Percentiles rank a stretch among this genome's conserved stretches.
Conservation (phyloP, 2,888 invertebrate species). For the Dilophus febrilis region DNA sequence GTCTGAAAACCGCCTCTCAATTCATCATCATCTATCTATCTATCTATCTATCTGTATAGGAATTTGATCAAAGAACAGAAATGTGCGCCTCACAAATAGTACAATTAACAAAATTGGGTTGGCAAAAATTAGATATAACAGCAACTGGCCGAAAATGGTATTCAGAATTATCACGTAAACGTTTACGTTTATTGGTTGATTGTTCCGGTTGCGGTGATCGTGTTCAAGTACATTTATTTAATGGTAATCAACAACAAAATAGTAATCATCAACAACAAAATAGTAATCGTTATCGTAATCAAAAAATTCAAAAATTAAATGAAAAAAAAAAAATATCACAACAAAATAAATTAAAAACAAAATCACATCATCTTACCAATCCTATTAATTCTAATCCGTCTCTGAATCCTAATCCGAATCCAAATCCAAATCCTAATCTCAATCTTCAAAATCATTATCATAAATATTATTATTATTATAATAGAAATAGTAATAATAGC, state of each 20-base stretch:
- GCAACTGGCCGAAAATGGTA: constrained; percentile 62
- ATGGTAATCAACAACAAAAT: neutral
- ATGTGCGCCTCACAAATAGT: constrained; percentile 38
- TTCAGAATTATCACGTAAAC: constrained; percentile 30
- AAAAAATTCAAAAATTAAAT: too few relatives aligned
- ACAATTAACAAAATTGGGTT: constrained; percentile 51
- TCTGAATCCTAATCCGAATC: neutral
- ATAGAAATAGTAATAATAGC: neutral
- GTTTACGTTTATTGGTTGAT: constrained; percentile 63
- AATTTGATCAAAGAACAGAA: constrained; percentile 39
- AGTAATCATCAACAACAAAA: neutral
- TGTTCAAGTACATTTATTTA: constrained; percentile 47
- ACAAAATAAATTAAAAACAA: neutral
- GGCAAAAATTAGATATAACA: constrained; percentile 78
- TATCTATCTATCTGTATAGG: constrained; percentile 25
- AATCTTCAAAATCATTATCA: neutral
- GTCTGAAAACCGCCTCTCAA: constrained; percentile 3
- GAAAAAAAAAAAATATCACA: neutral
- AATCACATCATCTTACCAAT: neutral
- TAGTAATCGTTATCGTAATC: neutral
- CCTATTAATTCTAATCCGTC: neutral
- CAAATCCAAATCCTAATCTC: neutral
- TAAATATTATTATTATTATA: neutral
- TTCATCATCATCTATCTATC: constrained; percentile 6
- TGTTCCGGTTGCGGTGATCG: constrained; percentile 65